Percentiles rank a stretch among this genome's conserved stretches.
Evolutionary conservation across 2,113 vertebrate species (phyloP).

Genomic region (Cyanistes caeruleus): DNA sequence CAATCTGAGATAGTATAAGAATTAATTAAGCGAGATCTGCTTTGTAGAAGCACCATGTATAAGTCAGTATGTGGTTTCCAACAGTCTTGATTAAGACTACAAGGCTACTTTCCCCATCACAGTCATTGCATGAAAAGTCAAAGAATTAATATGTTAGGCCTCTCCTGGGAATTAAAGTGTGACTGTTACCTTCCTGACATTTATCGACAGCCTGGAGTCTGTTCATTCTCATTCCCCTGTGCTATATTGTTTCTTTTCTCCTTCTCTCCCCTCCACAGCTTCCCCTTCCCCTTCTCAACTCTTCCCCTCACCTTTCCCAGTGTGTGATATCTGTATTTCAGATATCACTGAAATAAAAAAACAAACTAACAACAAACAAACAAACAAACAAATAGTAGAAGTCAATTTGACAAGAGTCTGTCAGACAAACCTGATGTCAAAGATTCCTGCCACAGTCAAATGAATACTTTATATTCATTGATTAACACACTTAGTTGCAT

Average conservation of each 20-base stretch:
- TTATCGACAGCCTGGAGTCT: background rate
- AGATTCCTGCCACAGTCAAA: background rate
- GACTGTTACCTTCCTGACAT: background rate
- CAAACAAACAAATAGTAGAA: background rate
- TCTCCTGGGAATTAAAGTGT: background rate
- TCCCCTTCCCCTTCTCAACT: background rate
- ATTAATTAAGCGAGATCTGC: constrained; percentile 31
- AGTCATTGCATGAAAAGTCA: background rate
- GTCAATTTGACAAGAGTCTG: background rate
- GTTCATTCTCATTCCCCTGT: background rate
- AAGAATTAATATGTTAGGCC: background rate
- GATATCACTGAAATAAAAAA: no score
- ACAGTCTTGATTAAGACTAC: background rate
- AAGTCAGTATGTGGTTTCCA: constrained; percentile 28
- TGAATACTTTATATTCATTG: background rate
- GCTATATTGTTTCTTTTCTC: background rate
- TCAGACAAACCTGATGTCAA: background rate
- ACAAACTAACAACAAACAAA: background rate
- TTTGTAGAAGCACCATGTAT: constrained; percentile 28
- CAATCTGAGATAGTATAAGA: constrained; percentile 28
- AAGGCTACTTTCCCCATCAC: constrained; percentile 9
- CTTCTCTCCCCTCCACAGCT: background rate
- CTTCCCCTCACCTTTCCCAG: background rate
- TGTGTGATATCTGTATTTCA: background rate
- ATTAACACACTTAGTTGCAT: background rate